Conservation (phyloP, 2,888 invertebrate genomes). For the Cheilosia pagana region DNA sequence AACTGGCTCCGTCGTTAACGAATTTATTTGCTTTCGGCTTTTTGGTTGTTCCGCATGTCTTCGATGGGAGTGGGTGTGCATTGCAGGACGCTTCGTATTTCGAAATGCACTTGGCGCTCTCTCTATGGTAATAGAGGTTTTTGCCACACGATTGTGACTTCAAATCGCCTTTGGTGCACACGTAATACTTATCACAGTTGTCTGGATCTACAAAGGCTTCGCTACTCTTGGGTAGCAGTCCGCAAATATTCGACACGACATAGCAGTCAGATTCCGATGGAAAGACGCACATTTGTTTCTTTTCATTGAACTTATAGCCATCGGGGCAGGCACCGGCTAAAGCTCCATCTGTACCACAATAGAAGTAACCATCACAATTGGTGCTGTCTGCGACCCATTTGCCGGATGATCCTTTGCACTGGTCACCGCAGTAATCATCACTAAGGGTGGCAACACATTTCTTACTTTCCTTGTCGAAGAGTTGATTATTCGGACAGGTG, state of each 20-base stretch:
- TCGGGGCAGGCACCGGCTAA: conserved; percentile 73
- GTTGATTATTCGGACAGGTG: conserved; percentile 69
- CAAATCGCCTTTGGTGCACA: conserved; percentile 73
- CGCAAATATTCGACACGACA: conserved; percentile 79
- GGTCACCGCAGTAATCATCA: conserved; percentile 77
- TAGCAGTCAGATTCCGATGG: conserved; percentile 76
- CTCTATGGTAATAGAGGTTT: conserved; percentile 78
- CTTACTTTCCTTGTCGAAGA: conserved; percentile 75
- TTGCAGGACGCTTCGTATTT: conserved; percentile 76
- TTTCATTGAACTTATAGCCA: conserved; percentile 77
- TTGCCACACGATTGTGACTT: conserved; percentile 58
- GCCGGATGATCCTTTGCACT: conserved; percentile 76
- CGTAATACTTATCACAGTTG: conserved; percentile 79
- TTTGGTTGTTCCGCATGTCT: conserved; percentile 71
- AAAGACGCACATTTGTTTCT: conserved; percentile 77
- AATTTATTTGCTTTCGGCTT: conserved; percentile 48
- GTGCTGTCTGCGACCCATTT: conserved; percentile 78
- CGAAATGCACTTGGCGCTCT: conserved; percentile 75
- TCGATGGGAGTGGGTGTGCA: conserved; percentile 77
- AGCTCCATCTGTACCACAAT: conserved; percentile 76
- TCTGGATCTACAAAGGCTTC: conserved; percentile 76
- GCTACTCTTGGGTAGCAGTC: conserved; percentile 77
- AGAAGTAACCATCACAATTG: conserved; percentile 78
- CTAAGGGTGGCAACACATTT: conserved; percentile 76
- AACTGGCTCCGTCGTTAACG: conserved; percentile 77